Evolutionary conservation across 2,113 vertebrate genomes (phyloP).

Genomic region (Hypanus sabinus): DNA sequence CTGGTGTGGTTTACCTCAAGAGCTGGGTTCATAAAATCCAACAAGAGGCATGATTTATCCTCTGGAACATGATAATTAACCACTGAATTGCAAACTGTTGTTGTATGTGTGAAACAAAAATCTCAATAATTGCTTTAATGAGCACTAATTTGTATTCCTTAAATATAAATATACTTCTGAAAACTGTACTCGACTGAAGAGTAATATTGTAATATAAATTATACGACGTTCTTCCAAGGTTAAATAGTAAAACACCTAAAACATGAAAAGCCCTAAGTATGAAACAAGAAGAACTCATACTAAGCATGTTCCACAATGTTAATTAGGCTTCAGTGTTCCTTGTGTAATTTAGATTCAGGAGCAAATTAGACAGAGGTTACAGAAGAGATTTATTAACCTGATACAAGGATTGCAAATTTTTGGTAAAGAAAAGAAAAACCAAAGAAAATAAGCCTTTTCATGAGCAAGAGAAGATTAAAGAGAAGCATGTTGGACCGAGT

Average conservation of each 20-base stretch:
- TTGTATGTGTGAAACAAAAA: background rate
- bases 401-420: background rate
- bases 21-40: background rate
- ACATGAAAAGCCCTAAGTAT: background rate
- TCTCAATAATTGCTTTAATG: background rate
- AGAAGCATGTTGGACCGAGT: background rate
- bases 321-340: background rate
- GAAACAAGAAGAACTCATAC: background rate
- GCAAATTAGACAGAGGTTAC: background rate
- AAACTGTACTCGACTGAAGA: background rate
- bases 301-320: background rate
- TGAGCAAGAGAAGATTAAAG: background rate
- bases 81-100: background rate
- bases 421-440: too few species aligned
- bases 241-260: background rate
- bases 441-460: background rate
- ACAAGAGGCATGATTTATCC: background rate
- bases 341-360: background rate
- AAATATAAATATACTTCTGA: background rate
- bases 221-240: background rate
- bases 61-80: background rate
- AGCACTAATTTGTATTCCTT: background rate
- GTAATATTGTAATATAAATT: background rate
- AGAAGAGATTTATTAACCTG: background rate
- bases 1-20: background rate